Percentiles rank a stretch among this genome's conserved stretches.
Conservation (phyloP, 2,113 vertebrate genomes). For the Crypturellus undulatus region DNA sequence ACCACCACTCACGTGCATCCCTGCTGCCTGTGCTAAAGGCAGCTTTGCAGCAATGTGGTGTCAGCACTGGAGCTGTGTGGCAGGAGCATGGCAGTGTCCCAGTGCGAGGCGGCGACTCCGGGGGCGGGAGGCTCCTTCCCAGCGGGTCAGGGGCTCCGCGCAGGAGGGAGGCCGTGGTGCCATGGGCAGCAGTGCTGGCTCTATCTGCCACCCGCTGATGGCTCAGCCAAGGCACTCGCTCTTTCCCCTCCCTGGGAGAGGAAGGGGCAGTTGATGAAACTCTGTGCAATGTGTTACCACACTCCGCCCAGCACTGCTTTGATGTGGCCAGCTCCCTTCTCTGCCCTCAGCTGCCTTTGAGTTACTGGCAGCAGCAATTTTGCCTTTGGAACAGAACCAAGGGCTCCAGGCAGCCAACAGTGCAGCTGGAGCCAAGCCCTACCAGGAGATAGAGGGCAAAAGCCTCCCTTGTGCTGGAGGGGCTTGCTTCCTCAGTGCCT, state of each 20-base stretch:
- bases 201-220: background rate
- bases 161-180: background rate
- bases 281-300: background rate
- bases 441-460: background rate
- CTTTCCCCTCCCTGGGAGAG: background rate
- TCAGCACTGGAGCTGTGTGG: background rate
- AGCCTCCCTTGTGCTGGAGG: background rate
- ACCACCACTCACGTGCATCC: background rate
- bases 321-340: background rate
- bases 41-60: background rate
- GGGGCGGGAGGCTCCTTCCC: too few relatives aligned
- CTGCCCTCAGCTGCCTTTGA: background rate
- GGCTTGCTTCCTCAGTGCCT: rapidly evolving
- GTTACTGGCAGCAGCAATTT: background rate
- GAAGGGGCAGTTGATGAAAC: constrained; percentile 42
- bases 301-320: background rate
- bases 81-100: background rate
- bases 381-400: background rate
- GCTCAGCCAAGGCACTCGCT: background rate
- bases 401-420: rapidly evolving
- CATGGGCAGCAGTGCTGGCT: background rate
- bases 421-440: background rate
- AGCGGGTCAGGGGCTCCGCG: background rate
- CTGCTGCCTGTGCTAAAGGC: background rate
- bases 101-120: too few relatives aligned